Percentiles rank a stretch among this genome's conserved stretches.
Conservation (phyloP, 2,888 invertebrate species). For the Mechanitis mazaeus region DNA sequence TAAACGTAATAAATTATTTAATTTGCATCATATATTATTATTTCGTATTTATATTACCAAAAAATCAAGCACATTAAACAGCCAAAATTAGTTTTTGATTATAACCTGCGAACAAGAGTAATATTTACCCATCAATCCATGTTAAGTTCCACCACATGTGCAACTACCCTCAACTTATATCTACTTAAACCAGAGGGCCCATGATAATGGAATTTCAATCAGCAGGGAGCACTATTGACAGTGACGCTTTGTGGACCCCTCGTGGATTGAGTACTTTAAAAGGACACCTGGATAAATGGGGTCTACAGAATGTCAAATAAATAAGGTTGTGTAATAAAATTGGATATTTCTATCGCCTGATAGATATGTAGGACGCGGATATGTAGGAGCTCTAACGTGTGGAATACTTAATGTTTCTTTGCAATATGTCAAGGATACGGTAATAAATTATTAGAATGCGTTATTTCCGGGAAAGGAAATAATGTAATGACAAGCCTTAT, state of each 20-base stretch:
- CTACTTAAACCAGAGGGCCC: constrained; percentile 58
- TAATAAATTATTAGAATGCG: too few relatives aligned
- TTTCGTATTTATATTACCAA: too few relatives aligned
- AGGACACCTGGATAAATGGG: constrained; percentile 27
- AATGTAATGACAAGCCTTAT: neutral
- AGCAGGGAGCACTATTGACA: constrained; percentile 38
- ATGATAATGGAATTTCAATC: constrained; percentile 75
- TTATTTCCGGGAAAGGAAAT: too few relatives aligned
- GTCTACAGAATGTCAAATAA: constrained; percentile 14
- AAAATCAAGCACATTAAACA: too few relatives aligned
- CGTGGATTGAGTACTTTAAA: constrained; percentile 31
- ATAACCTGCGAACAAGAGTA: neutral
- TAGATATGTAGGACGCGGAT: constrained; percentile 3
- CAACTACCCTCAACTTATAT: constrained; percentile 46
- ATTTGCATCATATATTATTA: too few relatives aligned
- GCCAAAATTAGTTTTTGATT: neutral
- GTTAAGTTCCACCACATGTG: constrained; percentile 17
- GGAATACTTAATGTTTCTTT: neutral
- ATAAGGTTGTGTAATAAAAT: constrained; percentile 6
- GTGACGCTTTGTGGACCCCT: constrained; percentile 29
- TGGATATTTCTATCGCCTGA: constrained; percentile 6
- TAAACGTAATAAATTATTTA: too few relatives aligned
- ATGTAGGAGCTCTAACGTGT: neutral
- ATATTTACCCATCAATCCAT: neutral
- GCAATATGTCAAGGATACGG: neutral